These are phyloP conservation scores for Oscheius myriophilus DNA, from an alignment of 2,888 invertebrate genomes.

Conservation along the genomic window DNA sequence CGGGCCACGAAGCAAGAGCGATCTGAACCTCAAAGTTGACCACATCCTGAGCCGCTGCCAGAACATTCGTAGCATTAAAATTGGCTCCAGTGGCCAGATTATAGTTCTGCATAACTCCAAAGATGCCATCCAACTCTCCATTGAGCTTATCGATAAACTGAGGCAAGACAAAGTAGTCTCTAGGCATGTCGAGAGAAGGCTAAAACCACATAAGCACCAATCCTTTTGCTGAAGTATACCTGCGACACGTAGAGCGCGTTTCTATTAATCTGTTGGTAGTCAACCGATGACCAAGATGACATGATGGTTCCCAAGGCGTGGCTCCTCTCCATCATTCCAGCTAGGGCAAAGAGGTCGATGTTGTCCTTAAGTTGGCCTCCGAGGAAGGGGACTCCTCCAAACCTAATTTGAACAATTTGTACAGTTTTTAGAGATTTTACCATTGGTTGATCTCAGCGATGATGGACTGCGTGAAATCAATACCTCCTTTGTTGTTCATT, in stretches of 20 bases:
- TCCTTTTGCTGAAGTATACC: too few species aligned
- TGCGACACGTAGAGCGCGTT: conserved; percentile 60
- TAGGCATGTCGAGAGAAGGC: conserved; percentile 49
- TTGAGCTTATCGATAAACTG: conserved; percentile 53
- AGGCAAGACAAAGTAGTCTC: conserved; percentile 61
- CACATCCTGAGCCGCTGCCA: conserved; percentile 25
- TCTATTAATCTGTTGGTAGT: conserved; percentile 49
- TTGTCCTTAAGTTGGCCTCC: conserved; percentile 30
- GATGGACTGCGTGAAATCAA: neutral
- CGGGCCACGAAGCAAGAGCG: conserved; percentile 57
- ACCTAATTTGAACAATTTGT: conserved; percentile 13
- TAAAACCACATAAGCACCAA: too few species aligned
- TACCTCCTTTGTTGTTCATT: conserved; percentile 16
- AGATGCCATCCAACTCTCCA: conserved; percentile 35
- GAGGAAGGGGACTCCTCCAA: conserved; percentile 51
- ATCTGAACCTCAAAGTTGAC: conserved; percentile 18
- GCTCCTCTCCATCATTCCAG: conserved; percentile 44
- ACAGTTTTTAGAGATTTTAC: too few species aligned
- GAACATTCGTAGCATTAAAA: neutral
- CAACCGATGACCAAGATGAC: conserved; percentile 54
- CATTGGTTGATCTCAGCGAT: too few species aligned
- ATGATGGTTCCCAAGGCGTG: conserved; percentile 55
- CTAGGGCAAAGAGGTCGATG: conserved; percentile 36
- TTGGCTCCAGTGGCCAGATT: neutral
- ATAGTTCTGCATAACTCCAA: conserved; percentile 12